Evolutionary conservation across 2,797 vertebrate species (phyloP).

Genomic region (Florisuga fusca): DNA sequence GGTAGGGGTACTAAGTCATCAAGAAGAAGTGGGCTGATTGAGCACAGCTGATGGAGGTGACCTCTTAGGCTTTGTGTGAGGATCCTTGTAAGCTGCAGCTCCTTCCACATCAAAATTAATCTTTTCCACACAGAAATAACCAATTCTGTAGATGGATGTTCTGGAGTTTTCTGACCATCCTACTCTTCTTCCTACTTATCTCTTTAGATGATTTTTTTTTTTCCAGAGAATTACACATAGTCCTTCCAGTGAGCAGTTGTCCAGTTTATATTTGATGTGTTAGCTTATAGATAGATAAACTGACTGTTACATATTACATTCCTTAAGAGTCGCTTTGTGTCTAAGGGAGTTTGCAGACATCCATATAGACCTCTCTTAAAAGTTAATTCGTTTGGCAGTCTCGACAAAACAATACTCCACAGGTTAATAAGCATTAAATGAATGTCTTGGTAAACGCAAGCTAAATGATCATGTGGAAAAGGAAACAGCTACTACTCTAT

Average conservation of each 20-base stretch:
- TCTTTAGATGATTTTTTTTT: background rate
- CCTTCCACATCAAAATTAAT: background rate
- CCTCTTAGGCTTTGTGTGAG: background rate
- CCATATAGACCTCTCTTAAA: constrained; percentile 30
- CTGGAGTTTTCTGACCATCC: background rate
- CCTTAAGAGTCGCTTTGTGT: constrained; percentile 46
- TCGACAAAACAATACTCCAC: constrained; percentile 65
- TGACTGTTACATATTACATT: constrained; percentile 42
- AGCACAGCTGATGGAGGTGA: background rate
- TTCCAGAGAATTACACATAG: background rate
- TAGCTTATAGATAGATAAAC: constrained; percentile 37
- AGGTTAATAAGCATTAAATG: constrained; percentile 66
- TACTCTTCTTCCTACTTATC: background rate
- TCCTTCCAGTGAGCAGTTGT: constrained; percentile 28
- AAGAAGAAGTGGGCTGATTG: background rate
- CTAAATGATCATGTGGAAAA: constrained; percentile 45
- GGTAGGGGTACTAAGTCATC: background rate
- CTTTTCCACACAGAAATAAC: background rate
- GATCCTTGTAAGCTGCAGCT: background rate
- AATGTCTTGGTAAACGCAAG: constrained; percentile 33
- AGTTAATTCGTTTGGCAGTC: constrained; percentile 52
- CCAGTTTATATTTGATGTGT: background rate
- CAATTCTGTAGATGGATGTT: background rate
- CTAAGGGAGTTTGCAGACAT: constrained; percentile 52
- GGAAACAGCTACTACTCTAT: background rate